phyloP scores from a whole-genome alignment of 2,113 vertebrate genomes.

The Grallaria varia region DNA sequence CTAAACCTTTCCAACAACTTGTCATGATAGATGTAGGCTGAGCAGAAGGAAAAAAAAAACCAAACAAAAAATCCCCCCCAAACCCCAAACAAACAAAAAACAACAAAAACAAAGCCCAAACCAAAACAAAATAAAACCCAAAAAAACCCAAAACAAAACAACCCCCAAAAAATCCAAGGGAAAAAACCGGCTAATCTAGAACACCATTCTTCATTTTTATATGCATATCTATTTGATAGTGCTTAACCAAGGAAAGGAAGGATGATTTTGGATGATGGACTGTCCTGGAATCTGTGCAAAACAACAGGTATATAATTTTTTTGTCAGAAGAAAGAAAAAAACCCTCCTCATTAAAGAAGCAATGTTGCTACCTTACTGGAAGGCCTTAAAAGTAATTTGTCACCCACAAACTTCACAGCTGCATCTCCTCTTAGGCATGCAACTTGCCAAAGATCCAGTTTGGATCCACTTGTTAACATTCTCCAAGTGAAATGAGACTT shows the following conservation, averaged over 20 bases:
- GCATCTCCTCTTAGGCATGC: not conserved
- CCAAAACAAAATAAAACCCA: no score
- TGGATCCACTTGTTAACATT: not conserved
- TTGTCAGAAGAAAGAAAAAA: not conserved
- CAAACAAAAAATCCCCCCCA: no score
- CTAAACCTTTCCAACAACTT: not conserved
- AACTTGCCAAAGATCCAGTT: not conserved
- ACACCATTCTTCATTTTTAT: not conserved
- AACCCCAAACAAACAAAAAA: no score
- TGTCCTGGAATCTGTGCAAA: not conserved
- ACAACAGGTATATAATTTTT: not conserved
- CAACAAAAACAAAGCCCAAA: no score
- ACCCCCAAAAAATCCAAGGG: no score
- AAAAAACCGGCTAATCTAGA: not conserved
- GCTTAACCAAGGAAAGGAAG: not conserved
- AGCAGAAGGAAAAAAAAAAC: not conserved
- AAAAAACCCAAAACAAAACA: not conserved
- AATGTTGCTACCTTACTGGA: not conserved
- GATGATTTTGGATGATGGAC: not conserved
- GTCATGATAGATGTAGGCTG: fast-evolving
- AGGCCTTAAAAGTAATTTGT: not conserved
- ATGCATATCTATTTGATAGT: not conserved
- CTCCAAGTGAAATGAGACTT: not conserved
- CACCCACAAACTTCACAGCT: not conserved
- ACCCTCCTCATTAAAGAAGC: not conserved